Percentiles rank a stretch among this genome's conserved stretches.
phyloP scores from a whole-genome alignment of 1,140 invertebrate species.

The Mactra quadrangularis region DNA sequence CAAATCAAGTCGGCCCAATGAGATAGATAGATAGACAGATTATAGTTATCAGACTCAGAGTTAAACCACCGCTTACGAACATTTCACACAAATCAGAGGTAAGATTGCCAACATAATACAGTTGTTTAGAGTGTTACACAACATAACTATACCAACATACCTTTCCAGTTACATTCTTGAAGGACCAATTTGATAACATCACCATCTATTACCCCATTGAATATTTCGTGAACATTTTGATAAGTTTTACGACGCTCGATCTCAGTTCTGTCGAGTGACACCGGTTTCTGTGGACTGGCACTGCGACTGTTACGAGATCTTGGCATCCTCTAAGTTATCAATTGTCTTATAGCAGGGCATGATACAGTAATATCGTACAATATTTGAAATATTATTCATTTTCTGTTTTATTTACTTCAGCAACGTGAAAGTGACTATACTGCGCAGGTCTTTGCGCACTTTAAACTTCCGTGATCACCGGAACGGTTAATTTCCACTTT shows the following conservation, averaged over 20 bases:
- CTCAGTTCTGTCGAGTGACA: slow-evolving; percentile 24
- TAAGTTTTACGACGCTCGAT: slow-evolving; percentile 17
- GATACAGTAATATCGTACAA: not conserved
- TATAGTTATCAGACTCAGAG: too few species aligned
- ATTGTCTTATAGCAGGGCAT: not conserved
- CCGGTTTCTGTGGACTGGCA: slow-evolving; percentile 36
- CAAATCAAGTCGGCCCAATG: too few species aligned
- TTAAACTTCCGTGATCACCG: slow-evolving; percentile 8
- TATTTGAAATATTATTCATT: slow-evolving; percentile 15
- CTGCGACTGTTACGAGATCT: slow-evolving; percentile 45
- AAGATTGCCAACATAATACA: too few species aligned
- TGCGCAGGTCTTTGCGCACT: slow-evolving; percentile 36
- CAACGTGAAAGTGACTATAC: slow-evolving; percentile 24
- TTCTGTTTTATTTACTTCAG: slow-evolving; percentile 43
- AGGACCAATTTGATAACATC: slow-evolving; percentile 37
- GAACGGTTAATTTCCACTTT: too few species aligned
- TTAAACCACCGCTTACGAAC: too few species aligned
- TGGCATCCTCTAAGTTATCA: slow-evolving; percentile 33
- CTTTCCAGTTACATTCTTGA: slow-evolving; percentile 41
- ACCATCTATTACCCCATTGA: slow-evolving; percentile 17
- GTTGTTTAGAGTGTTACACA: too few species aligned
- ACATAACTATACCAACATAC: slow-evolving; percentile 23
- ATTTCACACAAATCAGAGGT: too few species aligned
- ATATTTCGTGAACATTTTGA: slow-evolving; percentile 43
- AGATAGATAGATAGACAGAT: too few species aligned